Conservation (phyloP, 1,140 invertebrate species). For the Chironomus tepperi region DNA sequence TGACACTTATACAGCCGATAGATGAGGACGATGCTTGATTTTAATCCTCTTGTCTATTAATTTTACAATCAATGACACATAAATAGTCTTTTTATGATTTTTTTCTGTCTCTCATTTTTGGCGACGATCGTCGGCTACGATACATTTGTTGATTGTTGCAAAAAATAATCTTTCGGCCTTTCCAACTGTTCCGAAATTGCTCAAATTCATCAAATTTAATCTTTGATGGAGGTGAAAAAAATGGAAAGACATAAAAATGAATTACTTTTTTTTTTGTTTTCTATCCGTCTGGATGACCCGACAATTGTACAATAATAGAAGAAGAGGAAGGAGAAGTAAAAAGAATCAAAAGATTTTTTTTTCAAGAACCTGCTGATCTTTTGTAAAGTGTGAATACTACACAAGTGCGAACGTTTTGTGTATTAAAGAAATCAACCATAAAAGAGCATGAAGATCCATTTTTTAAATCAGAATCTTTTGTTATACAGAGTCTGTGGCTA, state of each 20-base stretch:
- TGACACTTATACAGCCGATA: too few species aligned
- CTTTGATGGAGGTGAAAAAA: background rate
- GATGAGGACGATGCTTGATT: background rate
- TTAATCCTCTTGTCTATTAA: constrained; percentile 8
- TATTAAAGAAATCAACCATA: constrained; percentile 14
- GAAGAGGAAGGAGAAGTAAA: background rate
- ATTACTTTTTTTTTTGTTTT: background rate
- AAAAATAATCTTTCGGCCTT: background rate
- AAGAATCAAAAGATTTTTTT: background rate
- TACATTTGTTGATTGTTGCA: background rate
- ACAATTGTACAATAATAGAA: constrained; percentile 5
- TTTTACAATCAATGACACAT: background rate
- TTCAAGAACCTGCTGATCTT: constrained; percentile 3
- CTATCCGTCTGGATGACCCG: background rate
- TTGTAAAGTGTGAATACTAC: constrained; percentile 8
- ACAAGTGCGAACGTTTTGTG: constrained; percentile 5
- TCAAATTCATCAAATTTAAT: background rate
- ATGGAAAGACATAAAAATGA: background rate
- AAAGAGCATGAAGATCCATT: constrained; percentile 11
- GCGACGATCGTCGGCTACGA: background rate
- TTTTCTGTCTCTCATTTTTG: background rate
- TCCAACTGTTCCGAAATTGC: background rate
- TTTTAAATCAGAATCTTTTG: background rate
- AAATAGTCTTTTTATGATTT: too few species aligned
- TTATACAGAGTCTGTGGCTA: background rate